Conservation (phyloP, 2,888 invertebrate genomes). For the Ethmia dodecea region DNA sequence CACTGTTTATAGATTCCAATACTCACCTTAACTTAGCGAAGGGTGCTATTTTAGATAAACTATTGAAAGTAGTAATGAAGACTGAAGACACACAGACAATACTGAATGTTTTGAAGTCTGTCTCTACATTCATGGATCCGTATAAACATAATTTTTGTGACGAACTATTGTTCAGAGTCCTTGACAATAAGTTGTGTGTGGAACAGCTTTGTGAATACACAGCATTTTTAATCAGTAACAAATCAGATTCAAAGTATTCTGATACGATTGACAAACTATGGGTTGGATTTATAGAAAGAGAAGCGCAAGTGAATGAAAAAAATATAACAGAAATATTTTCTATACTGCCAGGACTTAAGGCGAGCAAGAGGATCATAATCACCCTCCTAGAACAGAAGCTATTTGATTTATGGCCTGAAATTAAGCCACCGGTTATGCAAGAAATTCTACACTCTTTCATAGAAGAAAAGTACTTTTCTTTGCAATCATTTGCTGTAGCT, state of each 20-base stretch:
- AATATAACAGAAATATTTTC: slow-evolving; percentile 78
- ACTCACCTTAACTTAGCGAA: slow-evolving; percentile 54
- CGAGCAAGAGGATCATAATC: slow-evolving; percentile 77
- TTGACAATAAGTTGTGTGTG: slow-evolving; percentile 77
- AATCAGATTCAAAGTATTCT: slow-evolving; percentile 58
- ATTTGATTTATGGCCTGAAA: slow-evolving; percentile 73
- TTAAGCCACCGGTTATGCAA: slow-evolving; percentile 62
- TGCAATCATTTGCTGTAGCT: slow-evolving; percentile 54
- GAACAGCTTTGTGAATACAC: slow-evolving; percentile 79
- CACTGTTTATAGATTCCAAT: slow-evolving; percentile 31
- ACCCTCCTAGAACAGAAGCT: slow-evolving; percentile 78
- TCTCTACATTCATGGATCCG: slow-evolving; percentile 55
- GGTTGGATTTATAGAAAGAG: slow-evolving; percentile 79
- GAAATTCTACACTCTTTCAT: slow-evolving; percentile 65
- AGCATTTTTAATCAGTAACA: slow-evolving; percentile 70
- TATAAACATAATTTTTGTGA: slow-evolving; percentile 76
- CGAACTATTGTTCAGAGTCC: slow-evolving; percentile 78
- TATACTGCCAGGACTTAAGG: slow-evolving; percentile 74
- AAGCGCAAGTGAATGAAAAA: slow-evolving; percentile 73
- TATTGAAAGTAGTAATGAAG: slow-evolving; percentile 58
- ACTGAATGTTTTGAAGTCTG: slow-evolving; percentile 56
- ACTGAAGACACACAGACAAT: slow-evolving; percentile 69
- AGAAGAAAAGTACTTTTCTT: slow-evolving; percentile 51
- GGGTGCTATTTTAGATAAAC: slow-evolving; percentile 65
- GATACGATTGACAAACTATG: slow-evolving; percentile 81